Base-by-base conservation (phyloP, 2,888 invertebrate species). In the Eurois occulta region DNA sequence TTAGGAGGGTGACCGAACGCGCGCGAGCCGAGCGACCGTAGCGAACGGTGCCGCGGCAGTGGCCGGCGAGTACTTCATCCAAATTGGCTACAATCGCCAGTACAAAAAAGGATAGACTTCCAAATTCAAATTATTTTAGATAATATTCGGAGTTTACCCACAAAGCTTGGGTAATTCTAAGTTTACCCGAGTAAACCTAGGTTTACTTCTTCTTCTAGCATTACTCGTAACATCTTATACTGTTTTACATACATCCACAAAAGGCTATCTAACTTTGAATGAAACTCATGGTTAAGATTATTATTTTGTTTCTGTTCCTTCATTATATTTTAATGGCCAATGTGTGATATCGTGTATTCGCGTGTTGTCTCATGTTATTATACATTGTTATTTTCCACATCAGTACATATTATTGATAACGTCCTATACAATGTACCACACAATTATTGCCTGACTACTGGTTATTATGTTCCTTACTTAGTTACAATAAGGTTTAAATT, bases 311-410 rank as follows among this genome's bases (percentile, higher is more conserved):
- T 79, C 28, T 68, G 24, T 32, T 72, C 55, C 32, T 70, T 75
- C 60, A 67, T 71, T 78, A 70, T 86, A 38, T 76, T 74, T 58
- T 76, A 75, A 80, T 74, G 35, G 46, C 41, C 68, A 52, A 43
- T 72, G 32, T 41, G 62, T 46, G 68, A 64, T 81, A 72, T 62
- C 60, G n/a, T 52, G 35, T 81, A 77, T 76, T 72, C 52, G n/a
- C 64, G 62, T 64, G 41, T 60, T 69, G 67, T 83, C 62, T 69
- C 71, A 41, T 80, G 58, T 77, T 72, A 69, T 64, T 48, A 78
- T 66, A 77, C 72, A 80, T 76, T 79, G 87, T 86, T 88, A 79
- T 88, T 86, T 81, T 80, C 80, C 77, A 86, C 78, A 78, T 78
- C 72, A 28, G 28, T 77, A 77, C 68, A 80, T 74, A 85, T 75